Evolutionary conservation across 1,140 invertebrate genomes (phyloP), one percentile per base, ranked within the genome.

Genomic region (Telenomus remus): DNA sequence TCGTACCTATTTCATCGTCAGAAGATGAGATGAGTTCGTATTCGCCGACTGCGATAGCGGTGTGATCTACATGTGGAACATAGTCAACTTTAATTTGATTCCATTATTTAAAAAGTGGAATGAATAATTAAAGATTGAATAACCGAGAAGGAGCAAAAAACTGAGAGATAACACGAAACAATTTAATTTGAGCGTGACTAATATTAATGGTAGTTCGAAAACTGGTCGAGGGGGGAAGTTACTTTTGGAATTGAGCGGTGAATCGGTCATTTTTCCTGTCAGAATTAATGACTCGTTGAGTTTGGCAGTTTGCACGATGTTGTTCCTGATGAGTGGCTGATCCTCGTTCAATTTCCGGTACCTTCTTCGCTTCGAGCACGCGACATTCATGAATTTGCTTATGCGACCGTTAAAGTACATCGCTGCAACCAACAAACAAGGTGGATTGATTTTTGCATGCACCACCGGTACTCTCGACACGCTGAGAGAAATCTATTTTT

Each of bases 371-470:
- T 61, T 83, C 0, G 59, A 39, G 4, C 80, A 76, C 44, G 60
- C 39, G n/a, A 80, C 54, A 46, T 73, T 80, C 51, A 86, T 42
- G 42, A 81, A 85, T 4, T 55, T 54, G 15, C 64, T 84, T 51
- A 89, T 87, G n/a, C 66, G 75, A 4, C 60, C 69, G 56, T 88
- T 87, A 76, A 86, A 88, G 54, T 78, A 84, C 87, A 89, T 89
- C 0, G 81, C 88, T 89, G 75, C 34, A 86, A 87, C 2, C n/a
- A 47, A 4, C 19, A n/a, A 9, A 39, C 37, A 69, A 71, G 55
- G 50, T 0, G 10, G 47, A 43, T 59, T 12, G 43, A 72, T 66
- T 16, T 44, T 66, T 27, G 72, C 49, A 1, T 7, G 27, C 43
- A 61, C 27, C 47, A 47, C 27, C 54, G 48, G 51, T 68, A 59